Base-by-base conservation (phyloP, 2,113 vertebrate species). In the Callipepla squamata region DNA sequence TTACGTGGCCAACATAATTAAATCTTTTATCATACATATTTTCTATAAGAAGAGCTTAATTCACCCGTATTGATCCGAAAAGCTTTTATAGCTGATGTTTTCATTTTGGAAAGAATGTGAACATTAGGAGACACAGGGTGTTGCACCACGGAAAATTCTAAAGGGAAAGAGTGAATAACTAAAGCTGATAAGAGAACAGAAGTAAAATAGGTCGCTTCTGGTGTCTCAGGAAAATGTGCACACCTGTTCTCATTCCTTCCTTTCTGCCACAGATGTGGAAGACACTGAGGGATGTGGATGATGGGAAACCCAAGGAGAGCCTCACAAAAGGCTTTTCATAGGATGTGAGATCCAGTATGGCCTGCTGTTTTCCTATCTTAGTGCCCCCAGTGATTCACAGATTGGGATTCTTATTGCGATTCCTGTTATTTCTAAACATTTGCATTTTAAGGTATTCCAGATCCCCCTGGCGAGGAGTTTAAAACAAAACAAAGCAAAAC, bases 1-100 rank as follows among this genome's bases (percentile, higher is more conserved):
- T 95, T 95, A 96, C 82, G 93, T 95, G 69, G 65, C 93, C 48
- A 28, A 45, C 26, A 4, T 92, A 94, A 97, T 96, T 94, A 96
- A 93, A 82, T 87, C 89, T 50, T 85, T 85, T 90, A 80, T 91
- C 81, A 77, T 89, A 75, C 86, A 93, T 94, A 53, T 96, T 95
- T 81, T 82, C 82, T 81, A n/a, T 92, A 95, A 84, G 70, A 80
- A 80, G 65, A 83, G 57, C 70, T 83, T 96, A 85, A 96, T 89
- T 94, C 70, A 78, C 61, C 11, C 4, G 17, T 76, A 84, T 79
- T 92, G 76, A 73, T 93, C 93, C 93, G 73, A 81, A 94, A 75
- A 90, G 92, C 91, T 78, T 85, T 91, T 87, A 53, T 62, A 90
- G 51, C 45, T 66, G 76, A 89, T 77, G 25, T 51, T 96, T 96